Evolutionary conservation across 1,140 invertebrate species (phyloP), one percentile per base, ranked within the genome.

Genomic region (Wiebesia pumilae): DNA sequence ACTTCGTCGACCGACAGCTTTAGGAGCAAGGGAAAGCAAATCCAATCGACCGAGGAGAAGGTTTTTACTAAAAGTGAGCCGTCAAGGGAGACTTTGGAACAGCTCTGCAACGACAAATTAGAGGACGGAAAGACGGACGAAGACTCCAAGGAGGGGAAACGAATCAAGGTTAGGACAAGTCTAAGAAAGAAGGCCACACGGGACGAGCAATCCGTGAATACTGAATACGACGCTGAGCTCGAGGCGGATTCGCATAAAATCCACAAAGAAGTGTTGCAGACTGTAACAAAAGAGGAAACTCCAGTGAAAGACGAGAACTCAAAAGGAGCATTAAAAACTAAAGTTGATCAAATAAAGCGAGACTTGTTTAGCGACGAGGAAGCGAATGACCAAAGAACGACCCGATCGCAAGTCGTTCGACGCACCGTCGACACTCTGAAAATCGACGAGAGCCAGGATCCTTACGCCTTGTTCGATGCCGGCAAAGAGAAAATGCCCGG

Each of bases 351-450:
- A 80, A 90, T 94, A 0, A 94, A 93, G 54, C 88, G 93, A 30
- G 93, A 94, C 81, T 88, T 94, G 19, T 94, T 94, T 10, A 93
- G 90, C 77, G 92, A 93, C n/a, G 92, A 93, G 0, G 92, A 93
- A 83, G 89, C 86, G 24, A 86, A 85, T 0, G 91, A 93, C 54
- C 89, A 90, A n/a, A 89, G 87, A 27, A 90, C 90, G 40, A 90
- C 90, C 12, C 88, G 89, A 16, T 90, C 89, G 12, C 86, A 84
- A 69, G 24, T 82, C 0, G 82, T 82, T 16, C 62, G 82, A 30
- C 82, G 86, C 21, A 54, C 7, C 7, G 38, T 58, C 33, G 81
- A 79, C 9, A 40, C 10, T 19, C 84, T 30, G 67, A 81, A 69
- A 16, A 51, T 19, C 65, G 43, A 80, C 2, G 71, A 83, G n/a